A percentile compares a stretch with the other conserved stretches of the same genome.
These are phyloP conservation scores for Ennomos erosarius DNA, from an alignment of 2,888 invertebrate genomes.

Conservation along the genomic window DNA sequence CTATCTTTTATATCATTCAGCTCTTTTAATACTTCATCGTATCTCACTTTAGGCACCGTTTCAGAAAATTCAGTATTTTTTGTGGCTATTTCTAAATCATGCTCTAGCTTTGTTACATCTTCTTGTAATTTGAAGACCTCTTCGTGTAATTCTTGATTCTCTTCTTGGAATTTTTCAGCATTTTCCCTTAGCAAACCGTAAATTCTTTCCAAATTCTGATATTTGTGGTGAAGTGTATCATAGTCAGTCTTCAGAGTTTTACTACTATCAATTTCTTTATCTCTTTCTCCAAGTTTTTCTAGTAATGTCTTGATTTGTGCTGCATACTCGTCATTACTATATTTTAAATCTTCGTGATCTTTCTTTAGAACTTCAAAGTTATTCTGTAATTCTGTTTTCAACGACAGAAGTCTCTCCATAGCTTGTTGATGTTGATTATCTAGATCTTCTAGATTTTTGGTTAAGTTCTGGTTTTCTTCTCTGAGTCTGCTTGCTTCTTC, in stretches of 20 bases:
- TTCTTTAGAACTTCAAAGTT: conserved; percentile 80
- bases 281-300: conserved; percentile 73
- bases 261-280: conserved; percentile 66
- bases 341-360: conserved; percentile 77
- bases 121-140: conserved; percentile 80
- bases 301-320: conserved; percentile 73
- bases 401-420: conserved; percentile 83
- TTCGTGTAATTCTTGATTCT: conserved; percentile 82
- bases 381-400: conserved; percentile 83
- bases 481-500: conserved; percentile 80
- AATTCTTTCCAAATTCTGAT: conserved; percentile 77
- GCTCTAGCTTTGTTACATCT: conserved; percentile 75
- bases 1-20: conserved; percentile 65
- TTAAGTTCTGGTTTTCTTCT: conserved; percentile 85
- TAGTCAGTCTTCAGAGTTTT: conserved; percentile 61
- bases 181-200: conserved; percentile 75
- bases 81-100: conserved; percentile 69
- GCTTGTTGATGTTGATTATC: conserved; percentile 90
- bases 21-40: conserved; percentile 69
- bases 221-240: conserved; percentile 75
- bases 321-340: conserved; percentile 74
- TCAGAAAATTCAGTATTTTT: conserved; percentile 62
- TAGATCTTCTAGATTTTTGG: conserved; percentile 88
- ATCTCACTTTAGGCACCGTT: conserved; percentile 67
- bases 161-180: conserved; percentile 81